Evolutionary conservation across 1,140 invertebrate species (phyloP).

Genomic region (Eciton burchellii): DNA sequence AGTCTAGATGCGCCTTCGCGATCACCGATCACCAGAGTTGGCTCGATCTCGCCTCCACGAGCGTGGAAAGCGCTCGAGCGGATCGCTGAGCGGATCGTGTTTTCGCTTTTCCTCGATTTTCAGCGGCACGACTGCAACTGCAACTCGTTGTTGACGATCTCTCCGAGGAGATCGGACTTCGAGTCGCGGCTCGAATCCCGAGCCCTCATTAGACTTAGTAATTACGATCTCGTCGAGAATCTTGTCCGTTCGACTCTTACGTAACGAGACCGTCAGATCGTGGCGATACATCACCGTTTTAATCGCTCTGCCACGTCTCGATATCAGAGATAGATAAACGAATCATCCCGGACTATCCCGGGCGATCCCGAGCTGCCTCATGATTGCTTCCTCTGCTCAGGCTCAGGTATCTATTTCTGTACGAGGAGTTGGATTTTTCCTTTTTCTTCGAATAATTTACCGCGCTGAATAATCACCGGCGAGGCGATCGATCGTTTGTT

Average conservation of each 20-base stretch:
- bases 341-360: constrained; percentile 44
- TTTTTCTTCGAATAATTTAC: constrained; percentile 24
- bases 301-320: constrained; percentile 62
- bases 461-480: not conserved
- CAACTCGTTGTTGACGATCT: constrained; percentile 25
- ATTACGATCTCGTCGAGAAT: constrained; percentile 65
- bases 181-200: constrained; percentile 55
- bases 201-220: constrained; percentile 68
- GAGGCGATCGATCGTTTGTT: not conserved
- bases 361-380: not conserved
- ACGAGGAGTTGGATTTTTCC: not conserved
- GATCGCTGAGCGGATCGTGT: constrained; percentile 22
- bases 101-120: constrained; percentile 27
- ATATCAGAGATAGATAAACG: constrained; percentile 64
- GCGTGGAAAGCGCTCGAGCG: constrained; percentile 44
- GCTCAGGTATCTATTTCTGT: constrained; percentile 23
- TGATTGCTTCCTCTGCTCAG: not conserved
- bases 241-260: constrained; percentile 61
- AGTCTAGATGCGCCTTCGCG: constrained; percentile 35
- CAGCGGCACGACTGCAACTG: too few relatives aligned
- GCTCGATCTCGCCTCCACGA: constrained; percentile 68
- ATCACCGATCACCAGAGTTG: constrained; percentile 66
- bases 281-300: constrained; percentile 73
- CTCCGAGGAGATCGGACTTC: constrained; percentile 1
- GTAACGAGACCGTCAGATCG: constrained; percentile 62